Conservation (phyloP, 2,113 vertebrate genomes). For the Eira barbara region DNA sequence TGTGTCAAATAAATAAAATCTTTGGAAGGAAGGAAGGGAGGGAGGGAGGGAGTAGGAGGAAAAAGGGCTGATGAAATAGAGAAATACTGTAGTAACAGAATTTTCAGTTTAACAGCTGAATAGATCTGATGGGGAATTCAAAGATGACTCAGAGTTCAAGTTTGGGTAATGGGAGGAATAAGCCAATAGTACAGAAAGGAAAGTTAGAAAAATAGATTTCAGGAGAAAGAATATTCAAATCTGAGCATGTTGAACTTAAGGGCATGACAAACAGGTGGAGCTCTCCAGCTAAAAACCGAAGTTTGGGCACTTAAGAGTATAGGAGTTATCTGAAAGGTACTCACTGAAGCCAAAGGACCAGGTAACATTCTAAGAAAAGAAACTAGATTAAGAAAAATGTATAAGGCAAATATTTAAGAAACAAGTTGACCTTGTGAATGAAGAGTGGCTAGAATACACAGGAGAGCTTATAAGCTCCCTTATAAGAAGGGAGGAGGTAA, state of each 20-base stretch:
- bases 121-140: not conserved
- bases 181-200: not conserved
- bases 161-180: not conserved
- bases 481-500: not conserved
- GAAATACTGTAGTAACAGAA: not conserved
- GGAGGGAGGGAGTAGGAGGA: too few species aligned
- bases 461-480: not conserved
- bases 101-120: constrained; percentile 22
- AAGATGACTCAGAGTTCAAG: constrained; percentile 33
- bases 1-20: not conserved
- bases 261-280: not conserved
- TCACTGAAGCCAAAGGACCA: not conserved
- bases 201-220: not conserved
- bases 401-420: not conserved
- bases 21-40: too few species aligned
- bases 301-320: not conserved
- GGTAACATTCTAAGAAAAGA: not conserved
- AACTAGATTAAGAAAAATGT: not conserved
- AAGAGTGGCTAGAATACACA: not conserved
- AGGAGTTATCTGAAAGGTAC: not conserved
- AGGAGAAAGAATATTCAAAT: constrained; percentile 15
- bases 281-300: constrained; percentile 7
- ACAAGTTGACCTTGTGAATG: constrained; percentile 5
- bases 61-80: not conserved
- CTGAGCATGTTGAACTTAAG: not conserved